Conservation (phyloP, 2,113 vertebrate genomes). For the Gracilinanus agilis region DNA sequence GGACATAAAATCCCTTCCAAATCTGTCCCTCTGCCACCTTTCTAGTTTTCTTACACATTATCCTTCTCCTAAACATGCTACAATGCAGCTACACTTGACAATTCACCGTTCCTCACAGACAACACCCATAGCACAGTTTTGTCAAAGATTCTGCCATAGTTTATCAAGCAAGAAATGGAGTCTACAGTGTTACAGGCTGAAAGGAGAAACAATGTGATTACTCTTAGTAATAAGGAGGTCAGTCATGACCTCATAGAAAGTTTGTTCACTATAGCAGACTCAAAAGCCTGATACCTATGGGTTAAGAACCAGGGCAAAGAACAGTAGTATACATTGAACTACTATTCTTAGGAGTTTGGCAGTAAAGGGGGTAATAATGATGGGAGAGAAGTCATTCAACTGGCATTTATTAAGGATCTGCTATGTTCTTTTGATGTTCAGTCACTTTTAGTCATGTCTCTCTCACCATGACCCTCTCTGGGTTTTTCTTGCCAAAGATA, state of each 20-base stretch:
- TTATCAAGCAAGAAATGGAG: background rate
- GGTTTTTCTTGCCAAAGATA: too few species aligned
- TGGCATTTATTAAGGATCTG: background rate
- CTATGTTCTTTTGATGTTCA: background rate
- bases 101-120: background rate
- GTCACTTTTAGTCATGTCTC: too few species aligned
- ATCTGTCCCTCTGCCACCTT: background rate
- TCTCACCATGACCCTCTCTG: too few species aligned
- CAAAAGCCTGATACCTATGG: background rate
- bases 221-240: background rate
- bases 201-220: background rate
- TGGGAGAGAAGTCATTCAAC: background rate
- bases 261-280: background rate
- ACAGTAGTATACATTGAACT: background rate
- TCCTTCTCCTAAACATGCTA: background rate
- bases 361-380: background rate
- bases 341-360: background rate
- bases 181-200: background rate
- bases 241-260: background rate
- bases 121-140: background rate
- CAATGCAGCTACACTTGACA: background rate
- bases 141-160: background rate
- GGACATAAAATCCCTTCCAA: background rate
- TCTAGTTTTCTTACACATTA: background rate
- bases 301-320: background rate